Evolutionary conservation across 2,113 vertebrate genomes (phyloP).

Genomic region (Anguilla rostrata): DNA sequence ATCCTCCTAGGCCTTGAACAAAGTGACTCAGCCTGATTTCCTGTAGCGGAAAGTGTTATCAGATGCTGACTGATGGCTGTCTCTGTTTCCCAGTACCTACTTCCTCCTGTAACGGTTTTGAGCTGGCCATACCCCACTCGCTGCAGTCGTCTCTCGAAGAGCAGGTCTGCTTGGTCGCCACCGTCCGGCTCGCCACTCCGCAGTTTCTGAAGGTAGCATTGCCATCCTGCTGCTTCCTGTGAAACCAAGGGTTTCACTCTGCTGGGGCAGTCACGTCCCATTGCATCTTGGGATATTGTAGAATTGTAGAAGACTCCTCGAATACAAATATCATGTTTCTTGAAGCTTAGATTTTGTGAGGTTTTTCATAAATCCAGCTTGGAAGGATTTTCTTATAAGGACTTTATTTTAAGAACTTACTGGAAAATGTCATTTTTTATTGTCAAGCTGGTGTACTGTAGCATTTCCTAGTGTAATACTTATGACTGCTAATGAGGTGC

Average conservation of each 20-base stretch:
- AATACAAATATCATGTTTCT: neutral
- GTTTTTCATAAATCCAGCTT: neutral
- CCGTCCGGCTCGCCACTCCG: slow-evolving; percentile 77
- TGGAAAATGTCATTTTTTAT: no score
- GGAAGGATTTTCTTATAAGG: no score
- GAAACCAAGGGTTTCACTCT: slow-evolving; percentile 31
- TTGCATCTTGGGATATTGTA: neutral
- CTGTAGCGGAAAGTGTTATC: neutral
- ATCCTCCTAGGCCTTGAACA: neutral
- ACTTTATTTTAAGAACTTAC: no score
- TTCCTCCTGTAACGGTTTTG: slow-evolving; percentile 80
- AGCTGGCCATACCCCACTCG: slow-evolving; percentile 68
- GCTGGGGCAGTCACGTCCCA: neutral
- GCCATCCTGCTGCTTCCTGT: no score
- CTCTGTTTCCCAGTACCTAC: slow-evolving; percentile 75
- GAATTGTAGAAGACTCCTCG: neutral
- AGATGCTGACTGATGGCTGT: slow-evolving; percentile 23
- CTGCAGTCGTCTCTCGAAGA: slow-evolving; percentile 81
- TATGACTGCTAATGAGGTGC: neutral
- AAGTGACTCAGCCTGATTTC: neutral
- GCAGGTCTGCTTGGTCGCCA: slow-evolving; percentile 87
- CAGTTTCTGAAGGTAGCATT: slow-evolving; percentile 77
- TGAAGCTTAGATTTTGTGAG: neutral
- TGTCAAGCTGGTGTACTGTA: no score
- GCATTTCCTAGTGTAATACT: no score